Percentiles rank a stretch among this genome's conserved stretches.
Evolutionary conservation across 2,888 invertebrate genomes (phyloP).

Genomic region (Gerris lacustris): DNA sequence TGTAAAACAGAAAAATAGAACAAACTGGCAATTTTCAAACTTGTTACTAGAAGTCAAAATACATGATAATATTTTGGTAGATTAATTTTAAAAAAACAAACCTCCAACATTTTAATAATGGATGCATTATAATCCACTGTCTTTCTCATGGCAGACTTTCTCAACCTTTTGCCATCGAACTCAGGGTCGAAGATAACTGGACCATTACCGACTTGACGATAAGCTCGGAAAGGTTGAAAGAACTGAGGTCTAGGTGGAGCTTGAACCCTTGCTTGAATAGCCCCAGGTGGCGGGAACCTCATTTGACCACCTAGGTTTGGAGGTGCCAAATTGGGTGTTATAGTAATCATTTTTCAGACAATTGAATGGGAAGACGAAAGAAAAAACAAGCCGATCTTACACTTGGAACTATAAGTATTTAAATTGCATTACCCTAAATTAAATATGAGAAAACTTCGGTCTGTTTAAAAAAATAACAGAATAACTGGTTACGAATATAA

Average conservation of each 20-base stretch:
- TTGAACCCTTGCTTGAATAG: conserved; percentile 14
- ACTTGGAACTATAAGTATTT: too few relatives aligned
- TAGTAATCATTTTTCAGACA: conserved; percentile 19
- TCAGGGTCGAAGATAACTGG: conserved; percentile 43
- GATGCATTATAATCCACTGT: conserved; percentile 97
- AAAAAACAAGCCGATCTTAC: too few relatives aligned
- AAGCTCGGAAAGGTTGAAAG: conserved; percentile 42
- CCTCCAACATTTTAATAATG: conserved; percentile 82
- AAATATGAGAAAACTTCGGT: too few relatives aligned
- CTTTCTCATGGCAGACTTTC: conserved; percentile 93
- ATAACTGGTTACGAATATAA: too few relatives aligned
- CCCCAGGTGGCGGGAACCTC: conserved; percentile 30
- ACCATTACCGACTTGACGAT: conserved; percentile 36
- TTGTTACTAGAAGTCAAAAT: background rate
- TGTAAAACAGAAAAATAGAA: conserved; percentile 34
- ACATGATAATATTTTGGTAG: background rate
- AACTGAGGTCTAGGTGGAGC: conserved; percentile 35
- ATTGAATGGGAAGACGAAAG: background rate
- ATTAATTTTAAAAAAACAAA: conserved; percentile 35
- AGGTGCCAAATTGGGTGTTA: conserved; percentile 34
- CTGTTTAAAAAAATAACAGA: too few relatives aligned
- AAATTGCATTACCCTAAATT: too few relatives aligned
- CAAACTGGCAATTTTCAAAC: background rate
- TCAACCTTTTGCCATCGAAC: conserved; percentile 87
- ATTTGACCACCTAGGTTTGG: conserved; percentile 27